These are phyloP conservation scores for Calidris pygmaea DNA, from an alignment of 2,113 vertebrate genomes.

Conservation along the genomic window DNA sequence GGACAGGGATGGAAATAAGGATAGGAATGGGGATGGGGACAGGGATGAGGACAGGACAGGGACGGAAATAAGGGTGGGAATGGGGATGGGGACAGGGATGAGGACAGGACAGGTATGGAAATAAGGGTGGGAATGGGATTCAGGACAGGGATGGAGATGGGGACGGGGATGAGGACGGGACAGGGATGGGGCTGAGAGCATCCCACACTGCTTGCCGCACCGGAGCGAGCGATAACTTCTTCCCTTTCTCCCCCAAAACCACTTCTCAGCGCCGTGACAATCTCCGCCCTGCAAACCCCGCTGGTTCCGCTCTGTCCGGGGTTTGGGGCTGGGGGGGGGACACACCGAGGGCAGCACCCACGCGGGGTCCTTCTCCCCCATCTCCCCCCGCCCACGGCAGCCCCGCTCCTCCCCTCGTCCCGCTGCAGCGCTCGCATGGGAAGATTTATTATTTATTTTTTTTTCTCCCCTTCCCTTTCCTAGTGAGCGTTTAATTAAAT, in stretches of 20 bases:
- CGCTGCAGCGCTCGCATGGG: accelerated
- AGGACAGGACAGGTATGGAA: neutral
- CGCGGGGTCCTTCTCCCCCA: neutral
- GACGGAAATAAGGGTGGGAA: too few species aligned
- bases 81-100: neutral
- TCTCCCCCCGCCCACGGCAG: neutral
- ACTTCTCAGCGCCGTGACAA: accelerated
- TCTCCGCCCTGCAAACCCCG: accelerated
- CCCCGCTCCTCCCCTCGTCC: neutral
- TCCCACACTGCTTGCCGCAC: neutral
- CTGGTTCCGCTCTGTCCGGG: neutral
- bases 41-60: neutral
- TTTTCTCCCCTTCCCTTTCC: neutral
- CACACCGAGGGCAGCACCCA: neutral
- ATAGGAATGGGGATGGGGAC: neutral
- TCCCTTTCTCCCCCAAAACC: neutral
- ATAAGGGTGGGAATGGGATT: too few species aligned
- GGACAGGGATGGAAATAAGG: neutral
- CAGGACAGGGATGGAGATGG: neutral
- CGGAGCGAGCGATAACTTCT: neutral
- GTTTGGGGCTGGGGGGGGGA: too few species aligned
- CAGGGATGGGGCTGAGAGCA: neutral
- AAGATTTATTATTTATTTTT: neutral
- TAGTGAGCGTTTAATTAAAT: neutral
- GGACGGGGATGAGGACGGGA: neutral